Evolutionary conservation across 2,888 invertebrate species (phyloP), one percentile per base, ranked within the genome.

Genomic region (Germaria angustata): DNA sequence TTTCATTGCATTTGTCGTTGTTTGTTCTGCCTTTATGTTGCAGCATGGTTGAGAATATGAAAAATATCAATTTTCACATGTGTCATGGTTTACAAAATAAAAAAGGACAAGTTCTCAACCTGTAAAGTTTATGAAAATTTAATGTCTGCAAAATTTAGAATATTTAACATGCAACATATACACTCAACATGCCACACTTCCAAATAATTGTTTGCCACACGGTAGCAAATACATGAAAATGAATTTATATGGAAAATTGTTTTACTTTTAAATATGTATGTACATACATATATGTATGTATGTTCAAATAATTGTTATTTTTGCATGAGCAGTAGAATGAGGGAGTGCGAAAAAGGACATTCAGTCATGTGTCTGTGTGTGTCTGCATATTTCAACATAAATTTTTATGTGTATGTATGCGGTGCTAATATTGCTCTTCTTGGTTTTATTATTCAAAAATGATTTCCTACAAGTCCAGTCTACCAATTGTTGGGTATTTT

Each of bases 1-100:
- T 72, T 71, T 22, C 39, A 51, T 72, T 66, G 15, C 51, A 32
- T 39, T 79, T 65, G 32, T 68, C 36, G 41, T 65, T 76, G 22
- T 44, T 57, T 17, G 53, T 11, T 66, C 32, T 39, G 17, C 22
- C 8, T 39, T 51, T 24, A 36, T 46, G 53, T 39, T 46, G 46
- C 65, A 57, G 55, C 36, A 24, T 66, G 46, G 17, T 49, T 46
- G 46, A 8, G 39, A 66, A 79, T 76, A 63, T 78, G 68, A 75
- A 82, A 55, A 79, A 79, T 82, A 82, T 79, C 75, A 79, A 71
- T 79, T 82, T 79, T 79, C 82, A 71, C 57, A 82, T 79, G 78
- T 75, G 69, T 59, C 51, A 49, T 36, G 81, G 57, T 7, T 59
- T 36, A 41, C 8, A 15, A 78, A 44, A 53, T 20, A 34, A 53